Conservation (phyloP, 2,797 vertebrate genomes). For the Neosilurus mollespiculum region DNA sequence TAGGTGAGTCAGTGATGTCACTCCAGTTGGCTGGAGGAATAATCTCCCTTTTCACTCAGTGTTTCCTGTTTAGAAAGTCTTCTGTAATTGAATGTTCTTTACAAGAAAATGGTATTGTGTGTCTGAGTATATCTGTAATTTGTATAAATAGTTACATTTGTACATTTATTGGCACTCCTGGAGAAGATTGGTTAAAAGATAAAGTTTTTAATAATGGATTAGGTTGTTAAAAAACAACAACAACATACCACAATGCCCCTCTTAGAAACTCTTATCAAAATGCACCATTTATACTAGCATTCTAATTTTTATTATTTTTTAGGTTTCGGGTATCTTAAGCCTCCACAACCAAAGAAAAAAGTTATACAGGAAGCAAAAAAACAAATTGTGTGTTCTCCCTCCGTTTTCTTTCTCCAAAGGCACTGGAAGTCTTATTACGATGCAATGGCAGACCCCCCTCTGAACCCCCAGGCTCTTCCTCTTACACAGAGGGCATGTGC, state of each 20-base stretch:
- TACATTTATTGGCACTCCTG: not conserved
- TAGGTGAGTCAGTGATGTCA: not conserved
- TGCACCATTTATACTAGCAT: no score
- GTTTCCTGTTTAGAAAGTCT: not conserved
- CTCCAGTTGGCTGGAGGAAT: not conserved
- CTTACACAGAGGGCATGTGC: no score
- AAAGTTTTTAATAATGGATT: no score
- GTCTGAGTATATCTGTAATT: constrained; percentile 4
- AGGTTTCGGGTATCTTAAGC: no score
- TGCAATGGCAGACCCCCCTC: no score
- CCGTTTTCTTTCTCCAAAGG: not conserved
- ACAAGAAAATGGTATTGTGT: not conserved
- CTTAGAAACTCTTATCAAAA: no score
- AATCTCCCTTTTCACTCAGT: not conserved
- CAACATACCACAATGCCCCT: not conserved
- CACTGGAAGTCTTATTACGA: not conserved
- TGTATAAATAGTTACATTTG: not conserved
- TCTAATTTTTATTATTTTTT: no score
- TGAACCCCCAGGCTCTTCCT: no score
- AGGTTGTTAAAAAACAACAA: no score
- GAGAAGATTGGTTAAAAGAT: not conserved
- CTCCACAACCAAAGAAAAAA: not conserved
- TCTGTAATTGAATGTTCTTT: not conserved
- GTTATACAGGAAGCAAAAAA: not conserved
- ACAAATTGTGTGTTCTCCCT: no score